A percentile compares a stretch with the other conserved stretches of the same genome.
These are phyloP conservation scores for Gymnorhina tibicen DNA, from an alignment of 2,113 vertebrate genomes.

Conservation along the genomic window DNA sequence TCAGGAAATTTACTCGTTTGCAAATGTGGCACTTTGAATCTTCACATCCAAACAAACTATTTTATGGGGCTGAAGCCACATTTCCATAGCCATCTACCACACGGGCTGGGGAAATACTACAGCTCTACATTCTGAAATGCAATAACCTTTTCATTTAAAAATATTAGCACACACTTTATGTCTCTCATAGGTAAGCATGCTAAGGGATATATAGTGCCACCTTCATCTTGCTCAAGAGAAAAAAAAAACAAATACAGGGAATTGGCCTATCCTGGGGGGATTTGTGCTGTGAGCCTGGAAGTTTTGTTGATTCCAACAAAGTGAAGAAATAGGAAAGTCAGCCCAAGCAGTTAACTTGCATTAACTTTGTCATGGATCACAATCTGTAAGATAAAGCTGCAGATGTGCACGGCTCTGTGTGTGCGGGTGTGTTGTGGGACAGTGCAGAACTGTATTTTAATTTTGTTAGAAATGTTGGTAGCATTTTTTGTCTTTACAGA, in stretches of 20 bases:
- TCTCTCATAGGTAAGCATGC: background rate
- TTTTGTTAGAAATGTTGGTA: background rate
- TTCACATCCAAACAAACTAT: constrained; percentile 20
- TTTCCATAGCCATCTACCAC: constrained; percentile 4
- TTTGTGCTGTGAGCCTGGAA: constrained; percentile 29
- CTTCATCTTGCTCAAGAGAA: background rate
- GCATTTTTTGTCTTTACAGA: background rate
- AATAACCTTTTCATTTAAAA: constrained; percentile 9
- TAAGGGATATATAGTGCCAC: background rate
- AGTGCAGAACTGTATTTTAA: background rate
- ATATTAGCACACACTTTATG: background rate
- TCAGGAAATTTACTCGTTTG: constrained; percentile 20
- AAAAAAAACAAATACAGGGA: background rate
- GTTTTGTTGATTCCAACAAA: constrained; percentile 41
- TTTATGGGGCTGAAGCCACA: background rate
- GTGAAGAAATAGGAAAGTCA: constrained; percentile 13
- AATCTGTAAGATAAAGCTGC: background rate
- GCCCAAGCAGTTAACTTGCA: background rate
- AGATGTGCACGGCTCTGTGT: background rate
- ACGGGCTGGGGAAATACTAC: background rate
- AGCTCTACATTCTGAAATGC: background rate
- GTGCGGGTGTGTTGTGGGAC: background rate
- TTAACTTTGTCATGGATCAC: constrained; percentile 27
- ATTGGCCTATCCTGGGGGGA: background rate
- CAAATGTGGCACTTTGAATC: constrained; percentile 26